Conservation (phyloP, 2,797 vertebrate genomes). For the Schizothorax lantsangensis region DNA sequence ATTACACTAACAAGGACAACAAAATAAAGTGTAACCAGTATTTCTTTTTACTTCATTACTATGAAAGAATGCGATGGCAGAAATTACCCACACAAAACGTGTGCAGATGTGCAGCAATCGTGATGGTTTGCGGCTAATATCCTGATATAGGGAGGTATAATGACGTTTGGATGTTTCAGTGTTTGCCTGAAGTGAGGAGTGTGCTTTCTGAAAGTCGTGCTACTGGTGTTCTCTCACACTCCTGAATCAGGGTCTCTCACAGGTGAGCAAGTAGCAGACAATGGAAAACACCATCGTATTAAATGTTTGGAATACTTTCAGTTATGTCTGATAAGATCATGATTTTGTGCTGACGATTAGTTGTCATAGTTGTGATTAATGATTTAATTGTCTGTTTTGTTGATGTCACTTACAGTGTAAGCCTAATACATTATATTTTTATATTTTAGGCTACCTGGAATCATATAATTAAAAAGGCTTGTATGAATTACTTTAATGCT, state of each 20-base stretch:
- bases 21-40: background rate
- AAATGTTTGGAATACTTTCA: background rate
- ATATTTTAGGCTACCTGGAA: background rate
- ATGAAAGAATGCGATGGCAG: slow-evolving; percentile 3
- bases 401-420: background rate
- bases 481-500: background rate
- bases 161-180: slow-evolving; percentile 27
- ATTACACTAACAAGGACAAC: background rate
- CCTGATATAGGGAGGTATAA: slow-evolving; percentile 18
- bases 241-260: slow-evolving; percentile 69
- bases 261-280: background rate
- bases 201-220: slow-evolving; percentile 4
- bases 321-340: background rate
- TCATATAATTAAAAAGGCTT: background rate
- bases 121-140: slow-evolving; percentile 29
- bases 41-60: background rate
- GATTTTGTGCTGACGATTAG: background rate
- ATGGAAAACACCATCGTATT: background rate
- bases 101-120: slow-evolving; percentile 21
- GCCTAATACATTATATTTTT: background rate
- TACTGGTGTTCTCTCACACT: slow-evolving; percentile 52
- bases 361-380: background rate
- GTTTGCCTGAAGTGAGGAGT: slow-evolving; percentile 19
- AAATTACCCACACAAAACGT: slow-evolving; percentile 15
- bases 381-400: background rate